Conservation (phyloP, 2,888 invertebrate species). For the Agriotes lineatus region DNA sequence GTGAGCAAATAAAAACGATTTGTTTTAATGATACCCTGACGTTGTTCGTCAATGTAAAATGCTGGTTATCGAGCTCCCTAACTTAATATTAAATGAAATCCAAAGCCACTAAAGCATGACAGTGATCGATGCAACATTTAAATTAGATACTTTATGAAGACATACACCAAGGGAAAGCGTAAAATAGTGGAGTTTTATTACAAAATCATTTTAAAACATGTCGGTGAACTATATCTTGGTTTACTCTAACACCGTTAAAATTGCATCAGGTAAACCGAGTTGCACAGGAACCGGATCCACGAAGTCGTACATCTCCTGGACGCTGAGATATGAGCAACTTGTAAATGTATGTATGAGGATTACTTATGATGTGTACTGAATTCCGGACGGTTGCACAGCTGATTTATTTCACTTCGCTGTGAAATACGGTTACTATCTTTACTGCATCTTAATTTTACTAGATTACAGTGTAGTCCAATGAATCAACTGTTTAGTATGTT, state of each 20-base stretch:
- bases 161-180: too few species aligned
- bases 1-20: too few species aligned
- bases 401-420: neutral
- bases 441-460: neutral
- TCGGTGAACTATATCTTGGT: neutral
- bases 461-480: too few species aligned
- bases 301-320: conserved; percentile 12
- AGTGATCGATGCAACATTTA: too few species aligned
- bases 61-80: too few species aligned
- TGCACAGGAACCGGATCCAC: conserved; percentile 18
- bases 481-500: too few species aligned
- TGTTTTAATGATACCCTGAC: too few species aligned
- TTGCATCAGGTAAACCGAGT: conserved; percentile 10
- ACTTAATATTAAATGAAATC: too few species aligned
- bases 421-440: neutral
- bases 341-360: conserved; percentile 25
- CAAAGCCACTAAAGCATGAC: too few species aligned
- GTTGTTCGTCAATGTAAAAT: too few species aligned
- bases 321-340: conserved; percentile 10
- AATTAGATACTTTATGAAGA: too few species aligned
- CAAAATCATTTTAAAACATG: neutral
- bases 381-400: conserved; percentile 8
- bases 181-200: conserved; percentile 14
- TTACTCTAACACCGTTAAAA: conserved; percentile 15
- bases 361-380: conserved; percentile 15